Conservation (phyloP, 2,797 vertebrate species). For the Tauraco hartlaubi region DNA sequence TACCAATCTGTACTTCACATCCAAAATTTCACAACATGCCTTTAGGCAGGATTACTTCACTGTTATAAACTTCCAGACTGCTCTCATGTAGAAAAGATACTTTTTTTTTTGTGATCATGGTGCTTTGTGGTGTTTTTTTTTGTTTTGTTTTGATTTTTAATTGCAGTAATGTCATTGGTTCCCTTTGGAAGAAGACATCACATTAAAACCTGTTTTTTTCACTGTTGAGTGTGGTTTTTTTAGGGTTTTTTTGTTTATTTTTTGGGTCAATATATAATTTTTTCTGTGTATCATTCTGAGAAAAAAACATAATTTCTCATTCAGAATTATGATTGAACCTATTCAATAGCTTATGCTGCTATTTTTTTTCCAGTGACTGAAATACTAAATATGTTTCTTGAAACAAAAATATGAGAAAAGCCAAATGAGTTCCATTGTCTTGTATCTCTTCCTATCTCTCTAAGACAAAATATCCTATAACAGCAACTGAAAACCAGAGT, state of each 20-base stretch:
- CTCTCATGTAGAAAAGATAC: neutral
- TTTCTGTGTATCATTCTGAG: neutral
- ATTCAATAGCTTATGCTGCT: neutral
- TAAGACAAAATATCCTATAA: neutral
- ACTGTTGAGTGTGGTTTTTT: neutral
- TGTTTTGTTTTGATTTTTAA: neutral
- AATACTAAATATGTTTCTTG: neutral
- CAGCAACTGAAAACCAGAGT: neutral
- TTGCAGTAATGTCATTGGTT: neutral
- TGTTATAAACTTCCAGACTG: neutral
- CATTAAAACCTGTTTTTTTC: neutral
- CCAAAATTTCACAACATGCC: neutral
- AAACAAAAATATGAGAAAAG: neutral
- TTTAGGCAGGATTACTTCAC: neutral
- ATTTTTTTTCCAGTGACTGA: neutral
- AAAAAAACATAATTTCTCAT: neutral
- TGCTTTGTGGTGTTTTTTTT: neutral
- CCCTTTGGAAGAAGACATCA: neutral
- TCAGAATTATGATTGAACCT: neutral
- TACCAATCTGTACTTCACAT: neutral
- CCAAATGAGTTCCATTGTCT: neutral
- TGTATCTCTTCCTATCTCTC: neutral
- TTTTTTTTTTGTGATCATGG: neutral
- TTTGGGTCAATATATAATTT: neutral
- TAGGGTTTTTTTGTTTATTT: neutral